Evolutionary conservation across 2,888 invertebrate species (phyloP).

Genomic region (Proisotoma minuta): DNA sequence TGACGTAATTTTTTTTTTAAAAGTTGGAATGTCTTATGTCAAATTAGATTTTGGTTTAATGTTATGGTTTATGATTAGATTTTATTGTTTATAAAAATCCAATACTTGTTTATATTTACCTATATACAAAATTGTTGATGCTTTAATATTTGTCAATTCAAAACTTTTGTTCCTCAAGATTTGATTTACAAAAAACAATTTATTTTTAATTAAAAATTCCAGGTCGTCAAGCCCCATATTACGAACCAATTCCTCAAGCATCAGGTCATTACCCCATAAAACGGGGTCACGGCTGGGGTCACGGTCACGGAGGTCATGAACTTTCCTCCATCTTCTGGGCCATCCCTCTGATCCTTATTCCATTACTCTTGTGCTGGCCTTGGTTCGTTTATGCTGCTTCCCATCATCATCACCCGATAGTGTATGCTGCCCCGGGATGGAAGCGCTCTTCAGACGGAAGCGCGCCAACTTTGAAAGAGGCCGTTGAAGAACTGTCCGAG

Average conservation of each 20-base stretch:
- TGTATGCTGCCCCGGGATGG: constrained; percentile 4
- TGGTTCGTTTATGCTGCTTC: constrained; percentile 25
- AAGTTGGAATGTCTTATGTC: too few relatives aligned
- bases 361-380: constrained; percentile 32
- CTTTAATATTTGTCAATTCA: too few relatives aligned
- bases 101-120: too few relatives aligned
- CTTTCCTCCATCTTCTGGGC: constrained; percentile 29
- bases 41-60: too few relatives aligned
- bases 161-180: too few relatives aligned
- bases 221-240: too few relatives aligned
- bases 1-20: too few relatives aligned
- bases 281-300: constrained; percentile 21
- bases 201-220: too few relatives aligned
- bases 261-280: constrained; percentile 20
- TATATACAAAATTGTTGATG: too few relatives aligned
- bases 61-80: too few relatives aligned
- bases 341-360: constrained; percentile 32
- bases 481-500: constrained; percentile 29
- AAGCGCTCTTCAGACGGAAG: constrained; percentile 6
- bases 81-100: too few relatives aligned
- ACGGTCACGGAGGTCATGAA: constrained; percentile 26
- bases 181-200: too few relatives aligned
- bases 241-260: constrained; percentile 11
- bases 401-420: constrained; percentile 19
- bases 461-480: constrained; percentile 11